phyloP scores from a whole-genome alignment of 2,888 invertebrate genomes.

The Cabera pusaria region DNA sequence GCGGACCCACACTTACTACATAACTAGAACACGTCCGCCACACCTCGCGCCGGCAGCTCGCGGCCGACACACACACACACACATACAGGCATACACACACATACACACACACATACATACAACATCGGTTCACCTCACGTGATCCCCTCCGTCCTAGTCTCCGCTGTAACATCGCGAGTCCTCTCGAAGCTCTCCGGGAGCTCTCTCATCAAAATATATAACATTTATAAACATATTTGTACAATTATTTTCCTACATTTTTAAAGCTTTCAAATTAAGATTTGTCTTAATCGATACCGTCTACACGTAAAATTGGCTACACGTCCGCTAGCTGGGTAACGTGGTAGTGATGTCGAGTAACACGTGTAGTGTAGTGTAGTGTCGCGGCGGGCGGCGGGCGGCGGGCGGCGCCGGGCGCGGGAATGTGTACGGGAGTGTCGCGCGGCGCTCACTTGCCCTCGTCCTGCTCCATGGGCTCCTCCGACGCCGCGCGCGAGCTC shows the following conservation, averaged over 20 bases:
- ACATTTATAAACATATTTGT: slow-evolving; percentile 55
- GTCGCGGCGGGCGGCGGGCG: slow-evolving; percentile 19
- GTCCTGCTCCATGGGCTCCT: slow-evolving; percentile 94
- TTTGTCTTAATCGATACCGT: slow-evolving; percentile 58
- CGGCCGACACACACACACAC: background rate
- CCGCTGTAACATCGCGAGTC: no score
- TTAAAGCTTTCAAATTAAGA: slow-evolving; percentile 79
- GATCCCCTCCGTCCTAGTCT: no score
- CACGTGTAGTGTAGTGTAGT: no score
- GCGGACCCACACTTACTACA: no score
- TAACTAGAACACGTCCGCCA: slow-evolving; percentile 14
- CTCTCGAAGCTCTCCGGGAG: no score
- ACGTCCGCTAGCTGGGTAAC: no score
- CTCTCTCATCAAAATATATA: slow-evolving; percentile 42
- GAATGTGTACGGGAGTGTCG: slow-evolving; percentile 9
- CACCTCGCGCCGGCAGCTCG: background rate
- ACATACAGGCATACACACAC: no score
- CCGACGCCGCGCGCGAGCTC: slow-evolving; percentile 87
- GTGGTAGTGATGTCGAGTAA: no score
- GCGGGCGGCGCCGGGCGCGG: slow-evolving; percentile 5
- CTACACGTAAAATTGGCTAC: slow-evolving; percentile 48
- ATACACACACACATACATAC: no score
- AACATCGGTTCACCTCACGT: no score
- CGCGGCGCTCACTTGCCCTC: slow-evolving; percentile 86
- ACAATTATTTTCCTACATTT: slow-evolving; percentile 62